Evolutionary conservation across 1,140 invertebrate species (phyloP), one percentile per base, ranked within the genome.

Genomic region (Muscidifurax raptorellus): DNA sequence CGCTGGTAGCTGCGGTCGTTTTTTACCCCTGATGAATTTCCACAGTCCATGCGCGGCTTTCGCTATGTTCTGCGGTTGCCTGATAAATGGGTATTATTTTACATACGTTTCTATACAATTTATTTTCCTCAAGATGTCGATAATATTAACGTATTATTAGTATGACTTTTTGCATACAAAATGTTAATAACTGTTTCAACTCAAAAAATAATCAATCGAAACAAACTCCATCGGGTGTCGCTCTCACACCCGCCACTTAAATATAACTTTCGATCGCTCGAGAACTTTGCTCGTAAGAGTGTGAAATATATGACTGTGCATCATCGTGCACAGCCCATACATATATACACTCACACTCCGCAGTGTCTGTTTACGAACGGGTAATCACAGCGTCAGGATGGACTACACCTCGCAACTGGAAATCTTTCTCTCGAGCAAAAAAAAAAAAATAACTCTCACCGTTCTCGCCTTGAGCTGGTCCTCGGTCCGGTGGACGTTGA

Each of bases 401-500:
- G n/a, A n/a, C 27, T 32, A 15, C 27, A 6, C 4, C 30, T 32
- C 77, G 77, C 52, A 13, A 81, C 69, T 28, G 80, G 30, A 59
- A 59, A 80, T 44, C 15, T 25, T n/a, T 28, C 22, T n/a, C 18
- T 59, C 15, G 1, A 1, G 13, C 44, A 47, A 12, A 47, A 47
- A 47, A 13, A 18, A 22, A 59, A n/a, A 59, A 59, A 59, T 22
- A 59, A 69, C 40, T 86, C 91, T 94, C 91, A 97, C 97, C 94
- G 95, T 96, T 94, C 94, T 96, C 83, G 94, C 93, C 89, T 95
- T 95, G 6, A 99, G 94, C 89, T 98, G 96, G 92, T 99, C 97
- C 91, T 99, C 98, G 22, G 97, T 98, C 80, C 98, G 95, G 91
- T 98, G 97, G 7, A 99, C 98, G 90, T 98, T 98, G 27, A 99